These are phyloP conservation scores for Clepsis dumicolana DNA, from an alignment of 2,888 invertebrate genomes.

Conservation along the genomic window DNA sequence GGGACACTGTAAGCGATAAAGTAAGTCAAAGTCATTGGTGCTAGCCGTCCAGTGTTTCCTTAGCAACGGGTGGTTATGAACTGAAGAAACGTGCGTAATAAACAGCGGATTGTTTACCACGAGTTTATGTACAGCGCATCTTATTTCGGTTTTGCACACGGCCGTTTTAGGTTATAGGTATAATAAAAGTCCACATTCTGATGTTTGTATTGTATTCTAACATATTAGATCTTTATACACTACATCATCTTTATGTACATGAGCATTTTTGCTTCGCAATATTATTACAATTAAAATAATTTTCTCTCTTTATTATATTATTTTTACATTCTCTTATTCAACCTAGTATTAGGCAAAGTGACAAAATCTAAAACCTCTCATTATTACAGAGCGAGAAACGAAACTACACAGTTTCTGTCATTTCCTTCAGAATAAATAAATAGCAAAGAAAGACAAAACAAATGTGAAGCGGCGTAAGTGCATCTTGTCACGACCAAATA, in stretches of 20 bases:
- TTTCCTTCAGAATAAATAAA: conserved; percentile 33
- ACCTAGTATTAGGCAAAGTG: conserved; percentile 79
- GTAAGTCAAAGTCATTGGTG: too few relatives aligned
- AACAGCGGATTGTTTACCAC: too few relatives aligned
- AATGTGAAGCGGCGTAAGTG: conserved; percentile 23
- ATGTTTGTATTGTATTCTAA: conserved; percentile 80
- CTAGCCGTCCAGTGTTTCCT: too few relatives aligned
- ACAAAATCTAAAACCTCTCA: conserved; percentile 59
- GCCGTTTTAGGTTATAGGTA: conserved; percentile 6
- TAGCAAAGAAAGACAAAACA: conserved; percentile 25
- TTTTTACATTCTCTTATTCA: conserved; percentile 74
- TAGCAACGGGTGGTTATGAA: too few relatives aligned
- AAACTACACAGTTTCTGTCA: conserved; percentile 36
- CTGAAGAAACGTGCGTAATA: too few relatives aligned
- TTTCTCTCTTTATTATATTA: conserved; percentile 82
- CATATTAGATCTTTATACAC: conserved; percentile 83
- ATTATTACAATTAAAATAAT: conserved; percentile 83
- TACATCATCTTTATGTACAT: conserved; percentile 83
- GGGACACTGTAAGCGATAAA: too few relatives aligned
- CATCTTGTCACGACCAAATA: conserved; percentile 44
- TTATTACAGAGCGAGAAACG: conserved; percentile 41
- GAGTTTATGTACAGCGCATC: too few relatives aligned
- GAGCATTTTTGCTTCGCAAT: conserved; percentile 84
- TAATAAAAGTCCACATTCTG: conserved; percentile 53
- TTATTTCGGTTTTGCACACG: background rate